Conservation (phyloP, 2,797 vertebrate genomes). For the Chelon labrosus region DNA sequence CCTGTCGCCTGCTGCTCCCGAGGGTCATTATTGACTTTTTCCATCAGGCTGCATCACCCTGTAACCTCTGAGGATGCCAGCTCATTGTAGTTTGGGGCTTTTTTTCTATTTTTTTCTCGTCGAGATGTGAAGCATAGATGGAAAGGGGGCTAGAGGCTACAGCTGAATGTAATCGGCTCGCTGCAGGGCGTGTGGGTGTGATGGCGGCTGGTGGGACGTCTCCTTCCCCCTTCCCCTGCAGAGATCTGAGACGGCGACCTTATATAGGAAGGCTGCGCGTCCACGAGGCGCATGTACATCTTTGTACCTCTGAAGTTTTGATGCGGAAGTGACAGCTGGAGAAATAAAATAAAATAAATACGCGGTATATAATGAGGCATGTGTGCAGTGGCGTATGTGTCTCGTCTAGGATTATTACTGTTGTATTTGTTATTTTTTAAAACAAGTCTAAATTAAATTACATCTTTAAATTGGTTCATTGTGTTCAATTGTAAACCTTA, state of each 20-base stretch:
- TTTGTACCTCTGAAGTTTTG: constrained; percentile 5
- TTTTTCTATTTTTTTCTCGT: constrained; percentile 26
- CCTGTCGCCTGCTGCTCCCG: constrained; percentile 45
- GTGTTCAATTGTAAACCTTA: too few species aligned
- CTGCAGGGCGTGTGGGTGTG: constrained; percentile 36
- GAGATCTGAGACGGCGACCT: constrained; percentile 20
- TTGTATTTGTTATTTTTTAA: too few species aligned
- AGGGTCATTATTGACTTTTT: constrained; percentile 58
- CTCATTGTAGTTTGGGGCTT: constrained; percentile 31
- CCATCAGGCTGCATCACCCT: constrained; percentile 57
- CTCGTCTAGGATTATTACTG: too few species aligned
- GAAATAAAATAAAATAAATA: neutral
- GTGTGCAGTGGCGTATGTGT: neutral
- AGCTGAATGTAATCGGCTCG: constrained; percentile 43
- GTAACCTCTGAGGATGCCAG: constrained; percentile 32
- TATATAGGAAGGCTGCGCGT: constrained; percentile 2
- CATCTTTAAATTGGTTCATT: too few species aligned
- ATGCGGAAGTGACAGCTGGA: constrained; percentile 1
- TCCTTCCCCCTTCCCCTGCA: constrained; percentile 25
- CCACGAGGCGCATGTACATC: neutral
- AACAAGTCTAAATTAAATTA: too few species aligned
- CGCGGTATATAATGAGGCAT: neutral
- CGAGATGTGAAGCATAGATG: constrained; percentile 34
- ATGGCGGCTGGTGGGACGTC: constrained; percentile 29
- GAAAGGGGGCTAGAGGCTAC: constrained; percentile 42